Evolutionary conservation across 2,113 vertebrate genomes (phyloP).

Genomic region (Bucco capensis): DNA sequence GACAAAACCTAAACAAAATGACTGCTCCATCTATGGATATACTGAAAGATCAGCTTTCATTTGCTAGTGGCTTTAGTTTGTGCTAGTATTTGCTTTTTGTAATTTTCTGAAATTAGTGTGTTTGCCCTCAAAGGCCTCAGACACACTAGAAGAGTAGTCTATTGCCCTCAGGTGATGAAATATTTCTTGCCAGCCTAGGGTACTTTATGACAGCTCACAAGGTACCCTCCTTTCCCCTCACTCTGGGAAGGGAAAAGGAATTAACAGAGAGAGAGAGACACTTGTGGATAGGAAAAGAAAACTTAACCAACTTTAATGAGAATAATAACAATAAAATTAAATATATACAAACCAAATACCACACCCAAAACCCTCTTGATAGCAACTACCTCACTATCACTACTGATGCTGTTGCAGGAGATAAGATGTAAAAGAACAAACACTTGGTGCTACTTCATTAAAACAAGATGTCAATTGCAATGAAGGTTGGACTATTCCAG

Average conservation of each 20-base stretch:
- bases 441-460: not conserved
- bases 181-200: not conserved
- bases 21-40: not conserved
- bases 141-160: not conserved
- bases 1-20: too few species aligned
- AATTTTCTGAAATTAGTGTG: not conserved
- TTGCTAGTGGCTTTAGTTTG: not conserved
- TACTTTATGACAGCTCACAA: not conserved
- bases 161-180: not conserved
- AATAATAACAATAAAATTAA: too few species aligned
- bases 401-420: too few species aligned
- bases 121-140: not conserved
- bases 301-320: too few species aligned
- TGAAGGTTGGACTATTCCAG: not conserved
- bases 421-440: too few species aligned
- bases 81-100: not conserved
- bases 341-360: too few species aligned
- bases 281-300: too few species aligned
- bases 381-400: too few species aligned
- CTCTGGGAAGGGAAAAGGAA: too few species aligned
- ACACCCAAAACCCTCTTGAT: too few species aligned
- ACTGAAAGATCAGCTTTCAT: not conserved
- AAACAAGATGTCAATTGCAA: not conserved
- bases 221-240: too few species aligned
- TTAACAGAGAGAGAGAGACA: too few species aligned